Conservation (phyloP, 2,888 invertebrate species). For the Ophioninae sp. region DNA sequence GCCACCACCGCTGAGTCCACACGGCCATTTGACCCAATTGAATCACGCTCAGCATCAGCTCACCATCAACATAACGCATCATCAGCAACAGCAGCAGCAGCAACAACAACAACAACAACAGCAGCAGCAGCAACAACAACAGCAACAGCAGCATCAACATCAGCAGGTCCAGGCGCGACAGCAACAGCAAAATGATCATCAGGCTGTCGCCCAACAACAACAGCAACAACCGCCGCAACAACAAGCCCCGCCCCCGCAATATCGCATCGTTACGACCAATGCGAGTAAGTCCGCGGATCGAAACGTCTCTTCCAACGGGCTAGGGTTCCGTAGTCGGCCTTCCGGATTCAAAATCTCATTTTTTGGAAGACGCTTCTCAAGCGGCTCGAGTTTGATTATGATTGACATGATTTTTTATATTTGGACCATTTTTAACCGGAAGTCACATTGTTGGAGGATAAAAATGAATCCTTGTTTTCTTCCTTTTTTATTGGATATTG, state of each 20-base stretch:
- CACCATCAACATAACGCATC: slow-evolving; percentile 75
- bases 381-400: too few species aligned
- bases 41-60: slow-evolving; percentile 75
- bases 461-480: too few species aligned
- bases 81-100: slow-evolving; percentile 74
- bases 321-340: slow-evolving; percentile 6
- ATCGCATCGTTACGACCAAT: slow-evolving; percentile 75
- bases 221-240: slow-evolving; percentile 46
- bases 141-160: slow-evolving; percentile 52
- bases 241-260: slow-evolving; percentile 72
- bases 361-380: too few species aligned
- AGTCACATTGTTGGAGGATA: too few species aligned
- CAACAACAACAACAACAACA: slow-evolving; percentile 72
- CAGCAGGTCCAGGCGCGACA: slow-evolving; percentile 49
- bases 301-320: slow-evolving; percentile 1
- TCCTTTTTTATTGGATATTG: too few species aligned
- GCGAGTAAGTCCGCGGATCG: slow-evolving; percentile 72
- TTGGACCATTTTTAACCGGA: too few species aligned
- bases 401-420: too few species aligned
- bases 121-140: slow-evolving; percentile 64
- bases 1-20: slow-evolving; percentile 74
- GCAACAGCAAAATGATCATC: slow-evolving; percentile 70
- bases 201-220: slow-evolving; percentile 61
- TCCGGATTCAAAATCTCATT: neutral
- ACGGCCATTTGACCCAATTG: slow-evolving; percentile 75